Evolutionary conservation across 2,888 invertebrate genomes (phyloP).

Genomic region (Andrena fulva): DNA sequence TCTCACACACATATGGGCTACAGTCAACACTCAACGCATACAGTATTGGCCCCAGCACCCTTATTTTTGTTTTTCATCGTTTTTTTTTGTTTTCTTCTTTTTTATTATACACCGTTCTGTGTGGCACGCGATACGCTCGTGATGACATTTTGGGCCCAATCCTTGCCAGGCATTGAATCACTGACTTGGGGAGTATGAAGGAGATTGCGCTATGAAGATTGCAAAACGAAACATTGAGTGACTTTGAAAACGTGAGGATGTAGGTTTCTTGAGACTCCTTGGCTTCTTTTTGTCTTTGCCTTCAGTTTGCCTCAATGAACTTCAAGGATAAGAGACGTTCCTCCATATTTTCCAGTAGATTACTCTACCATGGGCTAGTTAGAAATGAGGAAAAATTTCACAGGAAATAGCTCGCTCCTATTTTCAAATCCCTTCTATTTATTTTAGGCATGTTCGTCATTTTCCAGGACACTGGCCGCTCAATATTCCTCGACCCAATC

Average conservation of each 20-base stretch:
- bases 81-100: background rate
- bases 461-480: background rate
- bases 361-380: too few species aligned
- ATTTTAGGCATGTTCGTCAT: background rate
- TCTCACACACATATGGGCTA: slow-evolving; percentile 50
- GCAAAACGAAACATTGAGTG: too few species aligned
- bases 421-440: background rate
- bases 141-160: background rate
- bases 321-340: too few species aligned
- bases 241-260: too few species aligned
- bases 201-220: too few species aligned
- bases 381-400: background rate
- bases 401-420: too few species aligned
- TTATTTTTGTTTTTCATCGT: slow-evolving; percentile 64
- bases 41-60: slow-evolving; percentile 82
- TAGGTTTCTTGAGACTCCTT: too few species aligned
- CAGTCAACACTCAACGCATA: slow-evolving; percentile 74
- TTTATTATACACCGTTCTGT: slow-evolving; percentile 8
- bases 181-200: background rate
- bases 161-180: background rate
- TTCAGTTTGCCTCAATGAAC: too few species aligned
- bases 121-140: background rate
- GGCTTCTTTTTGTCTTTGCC: too few species aligned
- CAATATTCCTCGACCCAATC: slow-evolving; percentile 13
- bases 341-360: too few species aligned